Base-by-base conservation (phyloP, 2,113 vertebrate species). In the Synchiropus splendidus region DNA sequence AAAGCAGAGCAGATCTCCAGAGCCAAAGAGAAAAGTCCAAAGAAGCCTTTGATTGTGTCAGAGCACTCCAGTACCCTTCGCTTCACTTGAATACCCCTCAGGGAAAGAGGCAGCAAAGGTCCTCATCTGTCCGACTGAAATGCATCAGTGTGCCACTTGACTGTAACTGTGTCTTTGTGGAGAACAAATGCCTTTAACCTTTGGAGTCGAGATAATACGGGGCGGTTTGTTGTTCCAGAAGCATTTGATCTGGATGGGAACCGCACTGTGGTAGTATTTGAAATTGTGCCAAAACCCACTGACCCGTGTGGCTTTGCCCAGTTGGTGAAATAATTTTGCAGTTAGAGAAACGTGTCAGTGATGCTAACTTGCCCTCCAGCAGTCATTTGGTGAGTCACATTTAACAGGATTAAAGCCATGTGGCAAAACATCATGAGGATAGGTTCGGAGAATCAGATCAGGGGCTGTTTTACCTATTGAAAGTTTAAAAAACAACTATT, bases 151-250 rank as follows among this genome's bases (percentile, higher is more conserved):
- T 56, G 48, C 49, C 54, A 54, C 72, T 70, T 75, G 55, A 69
- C 65, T 72, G 67, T 27, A 39, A 41, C 48, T 65, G 54, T 64
- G 44, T 43, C 37, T 67, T 71, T 74, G 45, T 61, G 21, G 36
- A 45, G 56, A 72, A 64, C 54, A 70, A 70, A 74, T 48, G 39
- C 51, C 40, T 68, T 78, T 79, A 79, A 83, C 67, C 67, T 72
- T 80, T 78, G 49, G 54, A 59, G 64, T 40, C 47, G 35, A 72
- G 61, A 68, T 67, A 49, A 70, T 60, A 61, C 49, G 39, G 48
- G 47, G 42, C 18, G 16, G 21, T 70, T 69, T 71, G 60, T 61
- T 72, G 53, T 45, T 35, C 16, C 37, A 58, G 65, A 49, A 18
- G 35, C 42, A 54, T 42, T 49, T 62, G 55, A 35, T 62, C 67